Percentiles rank a stretch among this genome's conserved stretches.
Evolutionary conservation across 2,888 invertebrate genomes (phyloP).

Genomic region (Chalcosyrphus nemorum): DNA sequence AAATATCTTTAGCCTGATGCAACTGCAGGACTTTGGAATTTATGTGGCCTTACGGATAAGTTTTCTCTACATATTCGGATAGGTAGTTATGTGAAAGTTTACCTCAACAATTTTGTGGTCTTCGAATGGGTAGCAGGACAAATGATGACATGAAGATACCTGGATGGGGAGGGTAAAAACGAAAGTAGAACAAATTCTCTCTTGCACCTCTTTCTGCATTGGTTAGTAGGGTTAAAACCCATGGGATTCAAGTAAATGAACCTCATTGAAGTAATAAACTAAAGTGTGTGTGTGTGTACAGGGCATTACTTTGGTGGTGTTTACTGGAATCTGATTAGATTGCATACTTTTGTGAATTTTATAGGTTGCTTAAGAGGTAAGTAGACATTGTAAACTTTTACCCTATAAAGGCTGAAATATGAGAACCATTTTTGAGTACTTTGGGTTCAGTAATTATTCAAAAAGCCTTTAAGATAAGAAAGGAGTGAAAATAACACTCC

Average conservation of each 20-base stretch:
- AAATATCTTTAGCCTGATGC: not conserved
- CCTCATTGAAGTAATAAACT: not conserved
- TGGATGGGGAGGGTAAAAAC: not conserved
- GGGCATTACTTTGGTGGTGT: not conserved
- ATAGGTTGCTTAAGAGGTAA: not conserved
- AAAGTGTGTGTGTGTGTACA: not conserved
- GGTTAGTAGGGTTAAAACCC: not conserved
- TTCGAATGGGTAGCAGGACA: slow-evolving; percentile 3
- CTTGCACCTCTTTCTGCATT: not conserved
- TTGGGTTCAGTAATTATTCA: not conserved
- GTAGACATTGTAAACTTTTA: not conserved
- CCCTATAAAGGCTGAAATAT: not conserved
- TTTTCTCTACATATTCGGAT: not conserved
- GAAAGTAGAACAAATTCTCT: not conserved
- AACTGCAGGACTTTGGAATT: not conserved
- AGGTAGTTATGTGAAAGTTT: slow-evolving; percentile 8
- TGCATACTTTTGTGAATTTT: not conserved
- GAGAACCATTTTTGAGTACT: not conserved
- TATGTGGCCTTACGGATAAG: not conserved
- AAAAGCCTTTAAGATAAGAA: too few species aligned
- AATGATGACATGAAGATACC: not conserved
- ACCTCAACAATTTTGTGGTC: slow-evolving; percentile 16
- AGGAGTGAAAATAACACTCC: too few species aligned
- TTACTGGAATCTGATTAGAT: not conserved
- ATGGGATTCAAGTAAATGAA: not conserved